Base-by-base conservation (phyloP, 2,113 vertebrate species). In the Sorex araneus region DNA sequence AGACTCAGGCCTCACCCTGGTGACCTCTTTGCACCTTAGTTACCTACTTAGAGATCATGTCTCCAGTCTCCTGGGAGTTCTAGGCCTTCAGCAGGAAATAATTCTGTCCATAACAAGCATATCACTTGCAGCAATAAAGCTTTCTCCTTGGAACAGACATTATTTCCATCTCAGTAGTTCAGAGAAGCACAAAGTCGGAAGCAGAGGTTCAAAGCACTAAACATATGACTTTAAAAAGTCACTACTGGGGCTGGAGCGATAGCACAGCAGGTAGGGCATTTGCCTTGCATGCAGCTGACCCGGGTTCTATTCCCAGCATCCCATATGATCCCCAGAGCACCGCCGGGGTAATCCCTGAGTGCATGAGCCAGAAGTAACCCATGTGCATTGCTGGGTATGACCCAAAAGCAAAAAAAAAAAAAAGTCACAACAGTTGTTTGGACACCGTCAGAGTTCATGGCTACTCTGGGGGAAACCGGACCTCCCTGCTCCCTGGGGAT, bases 191-290 rank as follows among this genome's bases (percentile, higher is more conserved):
- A 85, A 47, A 82, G n/a, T 92, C 43, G 63, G n/a, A 40, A 78
- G 30, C 71, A 90, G 77, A 87, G 34, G 60, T 90, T 87, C 27
- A 79, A 60, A 36, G 34, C 47, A 76, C 25, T 82, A 83, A 87
- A 71, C n/a, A 21, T 12, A 36, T 32, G 54, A 15, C 80, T 71
- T 40, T 40, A 40, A 40, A 40, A 40, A 40, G 40, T 40, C 40
- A 40, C 40, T 40, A 40, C 40, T 40, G 40, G 40, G 40, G 40
- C 40, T 40, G 40, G 40, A 40, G 40, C 40, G 40, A 40, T 40
- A 40, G 40, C 40, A 40, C 40, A 40, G 40, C 40, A 40, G 40
- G 40, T 40, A 40, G 40, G 40, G 40, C 40, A 7, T 40, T 40
- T 40, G 40, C 40, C 40, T 40, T 40, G 40, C 40, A 40, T 7